Conservation (phyloP, 2,888 invertebrate genomes). For the Drosophila setosimentum region DNA sequence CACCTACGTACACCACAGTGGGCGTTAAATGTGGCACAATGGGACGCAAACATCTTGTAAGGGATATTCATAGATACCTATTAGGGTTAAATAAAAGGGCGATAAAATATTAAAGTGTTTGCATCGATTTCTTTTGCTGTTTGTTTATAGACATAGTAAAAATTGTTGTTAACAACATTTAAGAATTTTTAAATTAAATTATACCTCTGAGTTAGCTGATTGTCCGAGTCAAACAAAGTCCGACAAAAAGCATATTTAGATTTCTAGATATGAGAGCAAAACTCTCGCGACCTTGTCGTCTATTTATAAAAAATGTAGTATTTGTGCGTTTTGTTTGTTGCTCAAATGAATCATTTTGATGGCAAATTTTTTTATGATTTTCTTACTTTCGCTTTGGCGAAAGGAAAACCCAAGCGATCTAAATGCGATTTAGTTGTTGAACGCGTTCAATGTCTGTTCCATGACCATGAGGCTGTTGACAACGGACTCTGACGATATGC, state of each 20-base stretch:
- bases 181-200: slow-evolving; percentile 4
- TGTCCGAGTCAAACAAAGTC: slow-evolving; percentile 5
- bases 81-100: neutral
- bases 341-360: slow-evolving; percentile 68
- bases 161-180: neutral
- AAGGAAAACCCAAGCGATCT: slow-evolving; percentile 36
- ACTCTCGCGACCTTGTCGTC: slow-evolving; percentile 64
- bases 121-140: neutral
- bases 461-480: slow-evolving; percentile 51
- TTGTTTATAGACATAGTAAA: neutral
- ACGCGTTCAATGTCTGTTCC: slow-evolving; percentile 69
- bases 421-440: slow-evolving; percentile 51
- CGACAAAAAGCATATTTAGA: slow-evolving; percentile 33
- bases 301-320: slow-evolving; percentile 62
- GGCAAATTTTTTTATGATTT: slow-evolving; percentile 31
- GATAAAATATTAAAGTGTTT: neutral
- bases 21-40: slow-evolving; percentile 56
- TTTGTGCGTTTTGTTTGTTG: slow-evolving; percentile 30
- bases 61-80: neutral
- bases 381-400: slow-evolving; percentile 58
- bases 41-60: slow-evolving; percentile 30
- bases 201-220: slow-evolving; percentile 36
- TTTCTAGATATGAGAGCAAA: slow-evolving; percentile 38
- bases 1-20: slow-evolving; percentile 57
- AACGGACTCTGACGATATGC: slow-evolving; percentile 10